Evolutionary conservation across 2,797 vertebrate species (phyloP).

Genomic region (Cryptoprocta ferox): DNA sequence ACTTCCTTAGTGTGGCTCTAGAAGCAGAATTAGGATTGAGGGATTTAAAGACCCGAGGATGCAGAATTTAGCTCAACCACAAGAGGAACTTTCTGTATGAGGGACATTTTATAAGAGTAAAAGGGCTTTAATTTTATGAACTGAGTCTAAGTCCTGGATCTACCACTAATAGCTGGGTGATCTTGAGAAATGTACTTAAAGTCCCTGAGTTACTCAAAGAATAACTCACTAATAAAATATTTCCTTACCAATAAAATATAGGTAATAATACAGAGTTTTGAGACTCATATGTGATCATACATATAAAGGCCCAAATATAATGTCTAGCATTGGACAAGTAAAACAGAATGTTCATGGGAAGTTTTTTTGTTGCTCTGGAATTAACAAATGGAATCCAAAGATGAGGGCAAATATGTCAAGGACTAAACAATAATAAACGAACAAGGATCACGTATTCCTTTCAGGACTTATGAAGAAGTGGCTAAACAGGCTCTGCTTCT

Average conservation of each 20-base stretch:
- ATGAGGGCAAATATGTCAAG: not conserved
- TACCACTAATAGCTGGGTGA: not conserved
- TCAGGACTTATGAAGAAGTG: not conserved
- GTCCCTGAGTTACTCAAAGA: not conserved
- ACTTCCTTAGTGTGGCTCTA: not conserved
- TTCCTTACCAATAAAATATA: not conserved
- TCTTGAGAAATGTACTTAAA: not conserved
- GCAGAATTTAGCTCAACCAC: not conserved
- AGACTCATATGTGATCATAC: not conserved
- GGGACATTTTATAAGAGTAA: not conserved
- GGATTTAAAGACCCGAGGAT: not conserved
- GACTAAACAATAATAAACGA: not conserved
- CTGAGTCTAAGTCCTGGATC: not conserved
- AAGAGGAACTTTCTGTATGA: not conserved
- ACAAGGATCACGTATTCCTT: not conserved
- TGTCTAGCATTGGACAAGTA: not conserved
- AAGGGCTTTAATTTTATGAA: not conserved
- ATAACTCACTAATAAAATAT: not conserved
- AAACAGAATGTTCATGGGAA: not conserved
- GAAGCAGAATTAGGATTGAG: not conserved
- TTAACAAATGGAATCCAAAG: conserved; percentile 79
- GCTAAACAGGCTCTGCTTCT: not conserved
- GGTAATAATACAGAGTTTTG: not conserved
- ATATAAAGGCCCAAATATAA: not conserved
- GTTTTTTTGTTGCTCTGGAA: not conserved